phyloP scores from a whole-genome alignment of 2,888 invertebrate genomes.

The Plagodis pulveraria region DNA sequence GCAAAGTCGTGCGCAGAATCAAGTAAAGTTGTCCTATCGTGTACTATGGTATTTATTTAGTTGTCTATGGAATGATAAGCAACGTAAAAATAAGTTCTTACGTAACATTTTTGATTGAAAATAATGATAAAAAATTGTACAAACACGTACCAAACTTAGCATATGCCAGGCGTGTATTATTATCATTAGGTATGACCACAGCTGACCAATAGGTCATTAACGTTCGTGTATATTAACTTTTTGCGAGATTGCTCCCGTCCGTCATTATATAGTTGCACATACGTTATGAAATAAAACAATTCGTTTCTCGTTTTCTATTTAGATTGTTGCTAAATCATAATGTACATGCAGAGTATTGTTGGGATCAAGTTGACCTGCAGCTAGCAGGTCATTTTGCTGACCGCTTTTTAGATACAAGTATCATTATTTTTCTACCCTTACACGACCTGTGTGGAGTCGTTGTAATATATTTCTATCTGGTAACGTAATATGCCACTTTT shows the following conservation, averaged over 20 bases:
- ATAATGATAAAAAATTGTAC: slow-evolving; percentile 15
- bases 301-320: slow-evolving; percentile 28
- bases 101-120: slow-evolving; percentile 13
- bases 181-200: slow-evolving; percentile 29
- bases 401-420: not conserved
- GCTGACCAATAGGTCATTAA: slow-evolving; percentile 30
- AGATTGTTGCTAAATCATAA: slow-evolving; percentile 15
- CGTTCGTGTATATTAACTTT: slow-evolving; percentile 27
- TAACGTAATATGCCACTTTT: too few species aligned
- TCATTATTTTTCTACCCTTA: too few species aligned
- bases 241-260: slow-evolving; percentile 22
- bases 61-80: not conserved
- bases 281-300: slow-evolving; percentile 29
- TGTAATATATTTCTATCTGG: too few species aligned
- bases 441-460: too few species aligned
- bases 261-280: slow-evolving; percentile 25
- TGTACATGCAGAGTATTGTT: slow-evolving; percentile 9
- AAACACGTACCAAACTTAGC: slow-evolving; percentile 17
- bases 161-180: slow-evolving; percentile 23
- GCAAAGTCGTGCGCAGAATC: not conserved
- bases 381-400: slow-evolving; percentile 3
- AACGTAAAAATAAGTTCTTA: not conserved
- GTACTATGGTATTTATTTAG: too few species aligned
- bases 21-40: not conserved
- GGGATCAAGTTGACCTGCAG: slow-evolving; percentile 4